Evolutionary conservation across 2,888 invertebrate species (phyloP), one percentile per base, ranked within the genome.

Genomic region (Dysmachus trigonus): DNA sequence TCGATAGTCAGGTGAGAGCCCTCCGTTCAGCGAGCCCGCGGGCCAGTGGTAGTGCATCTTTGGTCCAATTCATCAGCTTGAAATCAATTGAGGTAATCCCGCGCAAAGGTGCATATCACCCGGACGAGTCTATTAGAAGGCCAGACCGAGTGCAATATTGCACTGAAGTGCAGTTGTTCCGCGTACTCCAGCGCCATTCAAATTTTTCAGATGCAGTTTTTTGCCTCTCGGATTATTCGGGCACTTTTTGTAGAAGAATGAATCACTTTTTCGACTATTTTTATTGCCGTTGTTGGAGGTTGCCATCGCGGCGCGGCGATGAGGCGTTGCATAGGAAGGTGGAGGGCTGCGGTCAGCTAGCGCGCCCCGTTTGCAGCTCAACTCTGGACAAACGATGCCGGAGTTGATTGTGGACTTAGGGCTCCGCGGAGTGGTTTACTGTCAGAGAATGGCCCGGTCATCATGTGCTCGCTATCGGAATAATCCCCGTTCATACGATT

Each of bases 341-440:
- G 81, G 81, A 27, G 81, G 81, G 31, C 31, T 81, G 81, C 47
- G 81, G 81, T 81, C 53, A 47, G 81, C 62, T 7, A 53, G 18
- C 81, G 31, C 62, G 33, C 62, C 62, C n/a, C 62, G 81, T 53
- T 79, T 81, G 81, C 81, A 81, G 33, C 53, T 81, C 31, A 33
- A 31, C 81, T n/a, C n/a, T 33, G 81, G 81, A 53, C 81, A 81
- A 81, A 81, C 81, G 81, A 81, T 81, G 47, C 81, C 72, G 15
- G 83, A 83, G 83, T 84, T 84, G 72, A 84, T 84, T 72, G 84
- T 72, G 41, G 72, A 84, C 81, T 81, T 81, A 81, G 81, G 62
- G 81, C 53, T 81, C 18, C 81, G 53, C 62, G 33, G 81, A 81
- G 81, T 53, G 81, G 51, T 81, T 81, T 81, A 33, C 62, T 62